Evolutionary conservation across 2,113 vertebrate genomes (phyloP), one percentile per base, ranked within the genome.

Genomic region (Todiramphus saurophagus): DNA sequence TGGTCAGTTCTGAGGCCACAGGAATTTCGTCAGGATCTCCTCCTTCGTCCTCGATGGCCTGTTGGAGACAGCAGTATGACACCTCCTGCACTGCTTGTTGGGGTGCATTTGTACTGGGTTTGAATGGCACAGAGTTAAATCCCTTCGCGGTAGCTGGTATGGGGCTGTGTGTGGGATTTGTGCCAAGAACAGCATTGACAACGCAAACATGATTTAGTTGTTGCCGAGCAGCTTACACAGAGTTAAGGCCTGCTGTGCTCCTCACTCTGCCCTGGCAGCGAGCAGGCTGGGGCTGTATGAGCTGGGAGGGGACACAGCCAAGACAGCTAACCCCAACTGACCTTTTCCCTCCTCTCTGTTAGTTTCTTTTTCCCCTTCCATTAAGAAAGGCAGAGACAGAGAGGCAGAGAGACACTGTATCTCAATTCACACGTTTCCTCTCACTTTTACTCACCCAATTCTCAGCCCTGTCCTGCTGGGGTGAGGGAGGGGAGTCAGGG

Each of bases 1-100:
- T 97, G 16, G 94, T 93, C 51, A 98, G 96, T 33, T 99, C 99
- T 5, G 98, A 97, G 30, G 96, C 80, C 81, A 99, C 81, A 7
- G 98, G 94, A 24, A 99, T 98, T 95, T 99, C 99, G 17, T 99
- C 99, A 48, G 99, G 99, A 96, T 99, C 99, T 39, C 99, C 99
- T 18, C 99, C 99, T 96, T 99, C 99, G 24, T 99, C 99, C 87
- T 99, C 99, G 90, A 99, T 99, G 5, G 99, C 99, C 99, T 99
- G 43, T 64, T 5, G 28, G 62, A 77, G 85, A 97, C 43, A 96
- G 63, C 60, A 92, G 46, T 4, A 59, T 20, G 21, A 64, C 2
- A 46, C 16, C 6, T n/a, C 19, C 17, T 46, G 24, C 4, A 11
- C 20, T 13, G 33, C 28, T 23, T 51, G 8, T 5, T 76, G 31